phyloP scores from a whole-genome alignment of 1,140 invertebrate genomes.

The Brachionus manjavacas region DNA sequence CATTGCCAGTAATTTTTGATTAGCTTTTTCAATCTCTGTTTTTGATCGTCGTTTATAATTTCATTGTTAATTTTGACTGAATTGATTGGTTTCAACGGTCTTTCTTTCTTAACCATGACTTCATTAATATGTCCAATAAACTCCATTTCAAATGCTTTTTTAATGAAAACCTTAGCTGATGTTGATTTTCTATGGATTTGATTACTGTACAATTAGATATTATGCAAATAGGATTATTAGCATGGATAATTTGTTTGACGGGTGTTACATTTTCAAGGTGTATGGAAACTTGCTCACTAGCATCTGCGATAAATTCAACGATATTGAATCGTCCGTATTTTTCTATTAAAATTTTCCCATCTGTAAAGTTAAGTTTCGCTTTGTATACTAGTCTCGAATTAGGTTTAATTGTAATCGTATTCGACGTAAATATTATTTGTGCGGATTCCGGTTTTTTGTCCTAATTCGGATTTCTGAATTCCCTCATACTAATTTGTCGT shows the following conservation, averaged over 20 bases:
- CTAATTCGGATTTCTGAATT: neutral
- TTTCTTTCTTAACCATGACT: neutral
- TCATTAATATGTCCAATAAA: neutral
- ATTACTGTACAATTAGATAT: too few species aligned
- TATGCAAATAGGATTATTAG: too few species aligned
- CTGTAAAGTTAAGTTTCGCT: too few species aligned
- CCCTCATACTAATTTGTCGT: neutral
- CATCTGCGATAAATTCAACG: neutral
- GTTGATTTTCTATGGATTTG: neutral
- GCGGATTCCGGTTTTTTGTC: neutral
- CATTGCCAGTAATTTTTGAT: neutral
- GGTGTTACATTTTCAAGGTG: neutral
- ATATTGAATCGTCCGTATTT: too few species aligned
- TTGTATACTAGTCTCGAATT: too few species aligned
- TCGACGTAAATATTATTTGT: neutral
- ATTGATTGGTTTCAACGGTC: neutral
- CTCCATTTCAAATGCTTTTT: neutral
- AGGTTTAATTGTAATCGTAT: too few species aligned
- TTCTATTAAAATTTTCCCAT: too few species aligned
- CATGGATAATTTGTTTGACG: too few species aligned
- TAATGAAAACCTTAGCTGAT: neutral
- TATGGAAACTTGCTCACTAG: neutral
- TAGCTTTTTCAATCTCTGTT: neutral
- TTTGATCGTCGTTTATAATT: too few species aligned
- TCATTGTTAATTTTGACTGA: too few species aligned